Evolutionary conservation across 2,113 vertebrate genomes (phyloP).

Genomic region (Mobula hypostoma): DNA sequence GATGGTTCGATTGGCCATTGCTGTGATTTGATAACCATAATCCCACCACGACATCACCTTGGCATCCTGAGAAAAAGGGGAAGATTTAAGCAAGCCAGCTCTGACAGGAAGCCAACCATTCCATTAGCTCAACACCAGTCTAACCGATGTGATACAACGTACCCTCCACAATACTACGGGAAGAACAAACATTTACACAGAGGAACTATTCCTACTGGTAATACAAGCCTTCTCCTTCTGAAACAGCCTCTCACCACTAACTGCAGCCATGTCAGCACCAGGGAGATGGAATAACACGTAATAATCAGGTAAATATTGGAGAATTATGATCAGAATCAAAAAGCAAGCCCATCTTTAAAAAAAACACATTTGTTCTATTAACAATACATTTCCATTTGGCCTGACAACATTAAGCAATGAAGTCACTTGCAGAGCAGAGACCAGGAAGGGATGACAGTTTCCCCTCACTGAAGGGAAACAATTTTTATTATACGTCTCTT

Average conservation of each 20-base stretch:
- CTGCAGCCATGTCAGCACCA: background rate
- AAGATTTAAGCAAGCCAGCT: fast-evolving
- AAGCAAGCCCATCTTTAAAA: background rate
- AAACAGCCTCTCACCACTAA: background rate
- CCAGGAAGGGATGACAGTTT: background rate
- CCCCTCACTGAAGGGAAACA: background rate
- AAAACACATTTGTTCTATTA: background rate
- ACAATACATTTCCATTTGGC: background rate
- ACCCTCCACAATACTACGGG: background rate
- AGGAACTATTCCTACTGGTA: background rate
- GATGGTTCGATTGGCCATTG: constrained; percentile 97
- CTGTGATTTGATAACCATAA: constrained; percentile 96
- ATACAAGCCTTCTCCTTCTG: background rate
- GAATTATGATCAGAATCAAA: background rate
- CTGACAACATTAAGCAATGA: background rate
- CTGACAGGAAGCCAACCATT: background rate
- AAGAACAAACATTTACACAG: background rate
- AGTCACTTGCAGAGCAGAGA: background rate
- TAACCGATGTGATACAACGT: background rate
- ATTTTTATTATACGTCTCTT: background rate
- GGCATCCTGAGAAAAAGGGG: constrained; percentile 65
- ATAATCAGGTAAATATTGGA: background rate
- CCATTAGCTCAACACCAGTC: background rate
- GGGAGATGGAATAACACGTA: background rate
- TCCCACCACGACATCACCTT: constrained; percentile 99